Evolutionary conservation across 2,113 vertebrate genomes (phyloP).

Genomic region (Chinchilla lanigera): DNA sequence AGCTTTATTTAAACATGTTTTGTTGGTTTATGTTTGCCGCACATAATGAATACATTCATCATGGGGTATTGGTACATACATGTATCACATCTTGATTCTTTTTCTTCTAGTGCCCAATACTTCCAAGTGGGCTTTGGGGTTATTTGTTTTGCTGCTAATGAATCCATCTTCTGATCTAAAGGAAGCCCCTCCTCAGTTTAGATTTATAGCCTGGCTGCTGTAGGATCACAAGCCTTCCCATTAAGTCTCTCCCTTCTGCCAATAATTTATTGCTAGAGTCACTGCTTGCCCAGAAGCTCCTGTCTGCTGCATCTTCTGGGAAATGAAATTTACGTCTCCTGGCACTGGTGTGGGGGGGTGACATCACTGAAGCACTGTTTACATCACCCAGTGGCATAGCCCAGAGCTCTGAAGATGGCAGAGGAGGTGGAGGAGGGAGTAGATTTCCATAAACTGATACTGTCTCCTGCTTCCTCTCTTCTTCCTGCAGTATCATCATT

Average conservation of each 20-base stretch:
- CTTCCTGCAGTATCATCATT: neutral
- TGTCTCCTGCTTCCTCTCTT: neutral
- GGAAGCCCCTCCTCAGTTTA: conserved; percentile 35
- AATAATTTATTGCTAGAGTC: conserved; percentile 79
- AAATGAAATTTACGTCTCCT: conserved; percentile 78
- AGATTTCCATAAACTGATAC: neutral
- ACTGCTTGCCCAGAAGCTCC: conserved; percentile 80
- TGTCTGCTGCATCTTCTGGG: conserved; percentile 81
- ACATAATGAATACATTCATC: neutral
- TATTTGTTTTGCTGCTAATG: conserved; percentile 43
- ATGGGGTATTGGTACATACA: neutral
- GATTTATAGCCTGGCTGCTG: conserved; percentile 62
- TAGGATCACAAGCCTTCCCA: conserved; percentile 67
- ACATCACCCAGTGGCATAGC: conserved; percentile 24
- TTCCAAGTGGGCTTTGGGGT: conserved; percentile 26
- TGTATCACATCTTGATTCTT: neutral
- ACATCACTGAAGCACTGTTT: conserved; percentile 60
- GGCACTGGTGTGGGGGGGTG: conserved; percentile 58
- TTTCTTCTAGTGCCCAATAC: neutral
- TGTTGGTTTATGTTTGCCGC: neutral
- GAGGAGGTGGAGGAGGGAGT: too few relatives aligned
- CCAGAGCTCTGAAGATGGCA: neutral
- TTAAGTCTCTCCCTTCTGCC: conserved; percentile 73
- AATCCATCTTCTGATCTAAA: conserved; percentile 43
- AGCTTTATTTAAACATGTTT: neutral